Percentiles rank a stretch among this genome's conserved stretches.
These are phyloP conservation scores for Drosophila elegans DNA, from an alignment of 1,140 invertebrate genomes.

Conservation along the genomic window DNA sequence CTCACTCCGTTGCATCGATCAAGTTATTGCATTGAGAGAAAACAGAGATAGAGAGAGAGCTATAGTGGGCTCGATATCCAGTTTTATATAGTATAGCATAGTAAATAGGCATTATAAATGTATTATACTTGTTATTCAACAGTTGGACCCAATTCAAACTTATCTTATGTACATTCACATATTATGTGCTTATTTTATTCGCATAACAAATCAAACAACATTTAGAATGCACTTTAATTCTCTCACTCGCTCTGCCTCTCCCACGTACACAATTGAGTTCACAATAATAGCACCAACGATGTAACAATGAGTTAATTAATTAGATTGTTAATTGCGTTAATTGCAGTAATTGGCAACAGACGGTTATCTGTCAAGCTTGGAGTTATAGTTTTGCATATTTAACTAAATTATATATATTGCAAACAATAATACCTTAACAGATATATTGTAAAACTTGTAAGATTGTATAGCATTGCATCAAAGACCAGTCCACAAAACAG, in stretches of 20 bases:
- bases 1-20: slow-evolving; percentile 16
- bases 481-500: too few species aligned
- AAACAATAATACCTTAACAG: too few species aligned
- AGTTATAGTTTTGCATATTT: too few species aligned
- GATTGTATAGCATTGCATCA: too few species aligned
- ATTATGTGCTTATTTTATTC: slow-evolving; percentile 5
- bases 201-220: slow-evolving; percentile 11
- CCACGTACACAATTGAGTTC: slow-evolving; percentile 6
- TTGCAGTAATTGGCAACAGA: not conserved
- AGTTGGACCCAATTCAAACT: slow-evolving; percentile 10
- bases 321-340: too few species aligned
- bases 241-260: not conserved
- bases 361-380: not conserved
- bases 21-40: not conserved
- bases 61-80: slow-evolving; percentile 6
- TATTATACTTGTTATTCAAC: slow-evolving; percentile 33
- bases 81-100: slow-evolving; percentile 10
- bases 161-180: slow-evolving; percentile 1
- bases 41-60: not conserved
- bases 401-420: too few species aligned
- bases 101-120: not conserved
- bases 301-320: not conserved
- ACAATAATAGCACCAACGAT: not conserved
- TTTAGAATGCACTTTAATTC: not conserved
- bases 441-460: too few species aligned